phyloP scores from a whole-genome alignment of 2,797 vertebrate species.

The Chelonia mydas region DNA sequence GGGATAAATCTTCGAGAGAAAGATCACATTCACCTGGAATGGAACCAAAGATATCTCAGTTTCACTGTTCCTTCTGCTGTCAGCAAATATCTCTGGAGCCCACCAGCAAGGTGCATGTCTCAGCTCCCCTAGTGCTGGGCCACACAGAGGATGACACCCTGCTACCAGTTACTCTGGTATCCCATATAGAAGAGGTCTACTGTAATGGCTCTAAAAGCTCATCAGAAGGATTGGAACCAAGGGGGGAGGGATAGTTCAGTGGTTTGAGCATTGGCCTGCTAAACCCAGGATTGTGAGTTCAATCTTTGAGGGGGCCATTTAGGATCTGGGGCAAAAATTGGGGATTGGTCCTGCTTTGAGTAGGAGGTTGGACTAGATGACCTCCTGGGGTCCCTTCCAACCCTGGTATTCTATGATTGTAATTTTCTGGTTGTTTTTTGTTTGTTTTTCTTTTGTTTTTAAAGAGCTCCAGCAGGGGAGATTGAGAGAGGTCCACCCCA shows the following conservation, averaged over 20 bases:
- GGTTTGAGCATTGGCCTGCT: too few species aligned
- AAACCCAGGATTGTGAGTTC: too few species aligned
- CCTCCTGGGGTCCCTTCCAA: too few species aligned
- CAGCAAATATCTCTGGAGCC: background rate
- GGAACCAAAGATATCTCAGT: too few species aligned
- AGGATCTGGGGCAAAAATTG: too few species aligned
- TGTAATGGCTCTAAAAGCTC: background rate
- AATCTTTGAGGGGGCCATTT: too few species aligned
- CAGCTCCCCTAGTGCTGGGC: background rate
- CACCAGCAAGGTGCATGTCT: background rate
- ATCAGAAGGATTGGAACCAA: accelerated
- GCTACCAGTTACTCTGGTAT: background rate
- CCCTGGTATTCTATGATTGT: too few species aligned
- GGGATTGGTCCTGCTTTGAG: too few species aligned
- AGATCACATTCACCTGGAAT: too few species aligned
- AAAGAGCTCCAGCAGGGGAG: background rate
- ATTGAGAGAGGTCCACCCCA: background rate
- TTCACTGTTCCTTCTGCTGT: background rate
- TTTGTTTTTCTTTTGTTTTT: background rate
- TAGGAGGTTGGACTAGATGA: too few species aligned
- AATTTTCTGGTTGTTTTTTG: background rate
- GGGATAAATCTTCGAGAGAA: too few species aligned
- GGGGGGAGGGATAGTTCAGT: too few species aligned
- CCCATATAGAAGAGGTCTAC: background rate
- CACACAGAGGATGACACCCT: background rate